phyloP scores from a whole-genome alignment of 2,888 invertebrate genomes.

The Elmis aenea region DNA sequence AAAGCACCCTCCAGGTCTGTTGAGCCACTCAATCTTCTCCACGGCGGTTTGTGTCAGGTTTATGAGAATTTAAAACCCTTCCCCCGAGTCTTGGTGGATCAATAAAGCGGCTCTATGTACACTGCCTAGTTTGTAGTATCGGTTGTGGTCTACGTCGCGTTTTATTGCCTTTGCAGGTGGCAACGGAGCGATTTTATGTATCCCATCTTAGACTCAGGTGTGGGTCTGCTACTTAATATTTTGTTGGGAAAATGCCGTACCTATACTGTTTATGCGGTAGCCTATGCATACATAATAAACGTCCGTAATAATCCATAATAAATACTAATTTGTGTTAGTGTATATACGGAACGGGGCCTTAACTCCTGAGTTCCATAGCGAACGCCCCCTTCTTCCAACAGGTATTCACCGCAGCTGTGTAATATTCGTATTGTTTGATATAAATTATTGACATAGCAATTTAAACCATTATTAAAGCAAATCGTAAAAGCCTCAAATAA shows the following conservation, averaged over 20 bases:
- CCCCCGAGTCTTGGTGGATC: constrained; percentile 30
- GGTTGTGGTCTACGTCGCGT: constrained; percentile 24
- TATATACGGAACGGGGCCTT: too few species aligned
- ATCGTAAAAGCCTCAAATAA: too few species aligned
- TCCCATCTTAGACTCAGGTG: constrained; percentile 16
- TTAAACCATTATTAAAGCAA: too few species aligned
- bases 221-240: constrained; percentile 8
- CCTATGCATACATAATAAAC: too few species aligned
- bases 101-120: constrained; percentile 31
- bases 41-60: constrained; percentile 39
- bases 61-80: constrained; percentile 43
- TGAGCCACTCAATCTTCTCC: constrained; percentile 38
- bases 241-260: too few species aligned
- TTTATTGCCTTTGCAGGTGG: constrained; percentile 27
- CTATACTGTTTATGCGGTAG: too few species aligned
- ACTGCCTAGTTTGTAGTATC: constrained; percentile 27
- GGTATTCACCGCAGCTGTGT: too few species aligned
- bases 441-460: too few species aligned
- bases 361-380: too few species aligned
- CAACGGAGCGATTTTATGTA: constrained; percentile 12
- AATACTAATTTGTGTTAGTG: constrained; percentile 21
- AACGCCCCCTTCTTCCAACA: too few species aligned
- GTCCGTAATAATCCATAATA: constrained; percentile 20
- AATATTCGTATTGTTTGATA: too few species aligned
- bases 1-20: constrained; percentile 36